Conservation (phyloP, 2,113 vertebrate genomes). For the Cyprinodon tularosa region DNA sequence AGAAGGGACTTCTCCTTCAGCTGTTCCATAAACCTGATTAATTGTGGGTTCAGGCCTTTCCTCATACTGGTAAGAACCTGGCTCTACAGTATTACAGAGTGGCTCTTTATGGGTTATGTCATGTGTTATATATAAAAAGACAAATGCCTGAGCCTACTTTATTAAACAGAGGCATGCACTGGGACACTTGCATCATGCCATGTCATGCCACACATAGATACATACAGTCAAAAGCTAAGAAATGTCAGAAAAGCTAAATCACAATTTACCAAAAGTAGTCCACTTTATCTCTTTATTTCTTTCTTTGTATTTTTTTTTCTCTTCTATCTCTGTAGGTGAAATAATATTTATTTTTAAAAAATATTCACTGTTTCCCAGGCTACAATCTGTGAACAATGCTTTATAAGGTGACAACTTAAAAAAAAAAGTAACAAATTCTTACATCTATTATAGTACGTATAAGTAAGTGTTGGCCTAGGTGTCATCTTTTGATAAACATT, state of each 20-base stretch:
- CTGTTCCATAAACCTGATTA: conserved; percentile 38
- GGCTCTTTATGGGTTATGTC: conserved; percentile 14
- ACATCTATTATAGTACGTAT: too few species aligned
- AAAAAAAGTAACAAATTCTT: too few species aligned
- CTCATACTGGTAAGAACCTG: conserved; percentile 1
- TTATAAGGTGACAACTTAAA: not conserved
- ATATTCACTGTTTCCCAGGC: not conserved
- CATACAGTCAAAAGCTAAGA: not conserved
- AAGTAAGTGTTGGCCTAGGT: too few species aligned
- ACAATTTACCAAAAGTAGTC: not conserved
- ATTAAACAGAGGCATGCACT: not conserved
- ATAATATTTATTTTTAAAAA: not conserved
- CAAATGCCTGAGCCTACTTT: conserved; percentile 9
- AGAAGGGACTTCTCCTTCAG: conserved; percentile 25
- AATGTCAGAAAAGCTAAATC: not conserved
- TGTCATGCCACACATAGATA: not conserved
- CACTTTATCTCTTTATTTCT: not conserved
- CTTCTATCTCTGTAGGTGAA: not conserved
- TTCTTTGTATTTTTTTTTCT: not conserved
- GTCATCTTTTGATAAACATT: too few species aligned
- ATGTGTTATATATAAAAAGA: conserved; percentile 24
- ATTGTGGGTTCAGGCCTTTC: conserved; percentile 16
- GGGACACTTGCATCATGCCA: not conserved
- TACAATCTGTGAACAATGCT: not conserved
- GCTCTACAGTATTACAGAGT: not conserved